Conservation (phyloP, 2,888 invertebrate species). For the Stegophylla sp. region DNA sequence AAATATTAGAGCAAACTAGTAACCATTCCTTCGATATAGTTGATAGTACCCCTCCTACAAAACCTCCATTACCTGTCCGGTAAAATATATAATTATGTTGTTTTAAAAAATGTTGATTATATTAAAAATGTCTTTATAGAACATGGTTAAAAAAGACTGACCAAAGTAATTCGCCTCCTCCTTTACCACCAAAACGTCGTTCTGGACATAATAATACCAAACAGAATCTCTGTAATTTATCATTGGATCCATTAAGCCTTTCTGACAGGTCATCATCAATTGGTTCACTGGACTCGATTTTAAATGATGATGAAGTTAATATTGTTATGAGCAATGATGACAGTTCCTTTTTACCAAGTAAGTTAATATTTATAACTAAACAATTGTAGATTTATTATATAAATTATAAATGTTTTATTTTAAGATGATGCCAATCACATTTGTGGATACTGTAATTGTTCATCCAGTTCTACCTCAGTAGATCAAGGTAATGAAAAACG, state of each 20-base stretch:
- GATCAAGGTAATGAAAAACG: constrained; percentile 55
- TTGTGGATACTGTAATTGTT: constrained; percentile 57
- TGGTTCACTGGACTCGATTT: constrained; percentile 85
- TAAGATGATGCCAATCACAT: constrained; percentile 54
- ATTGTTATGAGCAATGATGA: constrained; percentile 68
- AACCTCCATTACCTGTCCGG: constrained; percentile 86
- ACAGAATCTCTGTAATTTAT: constrained; percentile 34
- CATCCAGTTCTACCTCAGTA: constrained; percentile 54
- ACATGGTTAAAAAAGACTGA: constrained; percentile 43
- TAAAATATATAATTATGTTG: constrained; percentile 63
- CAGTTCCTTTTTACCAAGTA: constrained; percentile 59
- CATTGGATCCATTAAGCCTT: constrained; percentile 65
- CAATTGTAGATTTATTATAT: too few relatives aligned
- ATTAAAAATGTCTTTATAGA: constrained; percentile 32
- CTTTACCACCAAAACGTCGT: constrained; percentile 71
- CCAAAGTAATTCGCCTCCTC: constrained; percentile 67
- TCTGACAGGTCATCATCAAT: constrained; percentile 76
- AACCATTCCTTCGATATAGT: constrained; percentile 66
- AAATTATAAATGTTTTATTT: constrained; percentile 13
- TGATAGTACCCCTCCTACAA: constrained; percentile 77
- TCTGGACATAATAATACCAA: constrained; percentile 62
- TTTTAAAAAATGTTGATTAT: constrained; percentile 8
- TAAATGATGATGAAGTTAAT: constrained; percentile 77
- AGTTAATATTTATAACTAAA: neutral
- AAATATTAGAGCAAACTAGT: constrained; percentile 71